Conservation (phyloP, 2,113 vertebrate species). For the Muntiacus reevesi region DNA sequence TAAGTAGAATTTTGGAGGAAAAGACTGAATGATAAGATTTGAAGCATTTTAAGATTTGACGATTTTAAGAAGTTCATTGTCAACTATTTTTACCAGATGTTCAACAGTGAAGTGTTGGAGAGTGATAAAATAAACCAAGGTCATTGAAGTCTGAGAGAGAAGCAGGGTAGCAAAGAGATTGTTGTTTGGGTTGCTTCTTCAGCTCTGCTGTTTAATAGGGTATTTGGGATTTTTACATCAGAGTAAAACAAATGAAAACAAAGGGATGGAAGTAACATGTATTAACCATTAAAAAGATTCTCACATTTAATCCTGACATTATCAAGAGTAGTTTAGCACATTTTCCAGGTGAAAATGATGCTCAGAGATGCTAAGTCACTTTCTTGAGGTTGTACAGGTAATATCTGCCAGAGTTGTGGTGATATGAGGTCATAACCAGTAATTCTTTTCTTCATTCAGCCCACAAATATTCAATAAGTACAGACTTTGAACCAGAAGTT, state of each 20-base stretch:
- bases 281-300: neutral
- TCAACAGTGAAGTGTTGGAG: neutral
- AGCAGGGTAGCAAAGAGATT: neutral
- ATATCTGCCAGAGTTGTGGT: neutral
- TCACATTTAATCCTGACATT: neutral
- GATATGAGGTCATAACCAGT: neutral
- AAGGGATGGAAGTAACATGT: neutral
- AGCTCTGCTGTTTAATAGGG: neutral
- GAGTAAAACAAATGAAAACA: neutral
- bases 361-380: neutral
- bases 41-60: neutral
- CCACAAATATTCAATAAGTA: neutral
- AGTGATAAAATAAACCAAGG: neutral
- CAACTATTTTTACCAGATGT: neutral
- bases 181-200: neutral
- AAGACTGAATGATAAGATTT: neutral
- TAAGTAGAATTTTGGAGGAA: neutral
- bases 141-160: neutral
- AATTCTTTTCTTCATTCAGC: neutral
- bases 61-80: neutral
- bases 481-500: neutral
- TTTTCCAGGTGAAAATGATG: neutral
- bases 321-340: neutral
- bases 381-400: neutral
- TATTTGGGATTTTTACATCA: neutral